These are phyloP conservation scores for Aurelia coerulea DNA, from an alignment of 30 jellyfish, hydroid and myxozoan species.

Conservation along the genomic window DNA sequence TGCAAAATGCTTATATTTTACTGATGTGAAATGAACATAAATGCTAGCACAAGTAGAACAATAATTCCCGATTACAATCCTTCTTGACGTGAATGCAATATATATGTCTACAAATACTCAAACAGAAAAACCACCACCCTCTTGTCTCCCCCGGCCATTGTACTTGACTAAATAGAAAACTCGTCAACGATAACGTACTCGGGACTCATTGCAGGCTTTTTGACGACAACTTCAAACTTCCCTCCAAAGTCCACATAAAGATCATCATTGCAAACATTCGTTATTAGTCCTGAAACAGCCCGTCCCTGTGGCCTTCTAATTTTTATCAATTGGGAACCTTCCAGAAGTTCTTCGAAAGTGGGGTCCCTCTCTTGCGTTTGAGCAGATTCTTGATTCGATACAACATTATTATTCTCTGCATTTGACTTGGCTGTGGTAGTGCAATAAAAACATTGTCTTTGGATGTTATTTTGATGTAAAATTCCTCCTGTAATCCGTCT, in stretches of 20 bases:
- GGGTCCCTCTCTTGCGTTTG: neutral
- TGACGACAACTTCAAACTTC: slow-evolving; percentile 84
- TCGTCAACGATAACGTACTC: slow-evolving; percentile 33
- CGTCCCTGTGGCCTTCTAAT: slow-evolving; percentile 79
- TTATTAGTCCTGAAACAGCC: slow-evolving; percentile 72
- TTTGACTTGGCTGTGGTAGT: neutral
- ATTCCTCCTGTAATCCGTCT: neutral
- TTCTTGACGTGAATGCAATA: too few species aligned
- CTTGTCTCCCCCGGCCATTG: too few species aligned
- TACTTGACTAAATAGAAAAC: too few species aligned
- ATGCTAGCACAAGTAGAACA: too few species aligned
- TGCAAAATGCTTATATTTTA: too few species aligned
- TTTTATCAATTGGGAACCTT: slow-evolving; percentile 75
- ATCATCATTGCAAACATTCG: slow-evolving; percentile 83
- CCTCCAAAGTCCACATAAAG: slow-evolving; percentile 92
- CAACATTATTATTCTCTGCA: neutral
- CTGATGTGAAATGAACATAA: too few species aligned
- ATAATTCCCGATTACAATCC: too few species aligned
- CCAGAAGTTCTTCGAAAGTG: slow-evolving; percentile 77
- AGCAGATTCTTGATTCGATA: neutral
- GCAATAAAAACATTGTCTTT: neutral
- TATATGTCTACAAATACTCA: too few species aligned
- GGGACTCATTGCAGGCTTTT: slow-evolving; percentile 57
- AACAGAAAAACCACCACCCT: too few species aligned
- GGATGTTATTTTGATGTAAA: neutral